Evolutionary conservation across 2,888 invertebrate genomes (phyloP).

Genomic region (Pherbina coryleti): DNA sequence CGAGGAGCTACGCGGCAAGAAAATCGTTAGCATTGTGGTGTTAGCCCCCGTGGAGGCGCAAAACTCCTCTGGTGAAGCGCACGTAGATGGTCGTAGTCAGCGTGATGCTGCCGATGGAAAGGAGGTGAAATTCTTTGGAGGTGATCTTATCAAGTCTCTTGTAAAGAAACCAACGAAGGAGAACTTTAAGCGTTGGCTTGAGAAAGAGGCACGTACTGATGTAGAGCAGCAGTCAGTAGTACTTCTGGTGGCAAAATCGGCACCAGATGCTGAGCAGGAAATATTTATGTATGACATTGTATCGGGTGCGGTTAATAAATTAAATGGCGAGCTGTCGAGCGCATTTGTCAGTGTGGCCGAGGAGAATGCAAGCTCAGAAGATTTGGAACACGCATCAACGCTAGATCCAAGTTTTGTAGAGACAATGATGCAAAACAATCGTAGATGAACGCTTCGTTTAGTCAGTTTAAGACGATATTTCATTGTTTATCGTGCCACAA

Average conservation of each 20-base stretch:
- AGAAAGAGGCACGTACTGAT: constrained; percentile 80
- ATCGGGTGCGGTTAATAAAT: constrained; percentile 80
- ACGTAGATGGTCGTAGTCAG: constrained; percentile 71
- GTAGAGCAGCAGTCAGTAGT: constrained; percentile 85
- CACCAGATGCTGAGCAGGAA: constrained; percentile 74
- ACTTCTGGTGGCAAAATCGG: constrained; percentile 79
- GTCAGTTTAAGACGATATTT: background rate
- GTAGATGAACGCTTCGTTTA: constrained; percentile 53
- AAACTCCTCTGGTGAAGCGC: background rate
- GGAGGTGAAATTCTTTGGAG: constrained; percentile 80
- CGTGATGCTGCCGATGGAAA: constrained; percentile 74
- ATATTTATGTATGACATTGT: constrained; percentile 89
- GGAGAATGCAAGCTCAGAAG: constrained; percentile 81
- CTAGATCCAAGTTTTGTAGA: constrained; percentile 64
- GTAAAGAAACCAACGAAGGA: constrained; percentile 81
- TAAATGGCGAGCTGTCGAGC: constrained; percentile 84
- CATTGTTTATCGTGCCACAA: constrained; percentile 48
- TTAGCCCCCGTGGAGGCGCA: constrained; percentile 84
- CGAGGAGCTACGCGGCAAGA: constrained; percentile 80
- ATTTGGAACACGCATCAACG: constrained; percentile 73
- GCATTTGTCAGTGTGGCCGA: constrained; percentile 91
- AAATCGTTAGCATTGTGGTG: constrained; percentile 87
- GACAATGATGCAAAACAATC: constrained; percentile 62
- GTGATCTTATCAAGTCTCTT: constrained; percentile 81
- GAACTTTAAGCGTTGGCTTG: constrained; percentile 85